Conservation (phyloP, 2,113 vertebrate genomes). For the Tylochromis polylepis region DNA sequence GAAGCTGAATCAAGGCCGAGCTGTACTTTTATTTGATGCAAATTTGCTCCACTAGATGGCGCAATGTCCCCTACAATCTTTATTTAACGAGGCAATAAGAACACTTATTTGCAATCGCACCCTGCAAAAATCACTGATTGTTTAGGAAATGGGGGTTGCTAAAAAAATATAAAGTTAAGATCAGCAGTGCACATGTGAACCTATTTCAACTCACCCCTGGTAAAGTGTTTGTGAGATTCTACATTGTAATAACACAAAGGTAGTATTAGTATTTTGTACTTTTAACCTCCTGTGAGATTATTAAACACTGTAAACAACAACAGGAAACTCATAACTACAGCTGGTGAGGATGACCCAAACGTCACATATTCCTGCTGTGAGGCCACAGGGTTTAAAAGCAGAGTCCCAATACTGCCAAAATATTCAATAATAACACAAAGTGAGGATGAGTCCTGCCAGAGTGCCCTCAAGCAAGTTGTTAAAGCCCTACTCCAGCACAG, state of each 20-base stretch:
- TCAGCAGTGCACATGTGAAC: not conserved
- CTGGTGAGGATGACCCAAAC: not conserved
- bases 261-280: not conserved
- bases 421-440: not conserved
- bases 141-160: not conserved
- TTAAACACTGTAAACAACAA: not conserved
- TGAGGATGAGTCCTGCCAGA: not conserved
- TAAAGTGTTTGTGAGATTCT: not conserved
- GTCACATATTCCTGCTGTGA: not conserved
- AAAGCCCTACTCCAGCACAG: not conserved
- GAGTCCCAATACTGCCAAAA: not conserved
- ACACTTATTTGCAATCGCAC: fast-evolving
- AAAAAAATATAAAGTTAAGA: not conserved
- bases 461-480: not conserved
- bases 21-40: not conserved
- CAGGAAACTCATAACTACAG: not conserved
- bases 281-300: not conserved
- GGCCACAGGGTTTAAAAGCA: not conserved
- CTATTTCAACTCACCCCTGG: fast-evolving
- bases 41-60: not conserved
- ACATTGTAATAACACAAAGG: not conserved
- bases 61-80: not conserved
- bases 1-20: not conserved
- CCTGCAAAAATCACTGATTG: fast-evolving
- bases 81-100: fast-evolving